A percentile compares a stretch with the other conserved stretches of the same genome.
phyloP scores from a whole-genome alignment of 2,113 vertebrate species.

The Spheniscus mendiculus region DNA sequence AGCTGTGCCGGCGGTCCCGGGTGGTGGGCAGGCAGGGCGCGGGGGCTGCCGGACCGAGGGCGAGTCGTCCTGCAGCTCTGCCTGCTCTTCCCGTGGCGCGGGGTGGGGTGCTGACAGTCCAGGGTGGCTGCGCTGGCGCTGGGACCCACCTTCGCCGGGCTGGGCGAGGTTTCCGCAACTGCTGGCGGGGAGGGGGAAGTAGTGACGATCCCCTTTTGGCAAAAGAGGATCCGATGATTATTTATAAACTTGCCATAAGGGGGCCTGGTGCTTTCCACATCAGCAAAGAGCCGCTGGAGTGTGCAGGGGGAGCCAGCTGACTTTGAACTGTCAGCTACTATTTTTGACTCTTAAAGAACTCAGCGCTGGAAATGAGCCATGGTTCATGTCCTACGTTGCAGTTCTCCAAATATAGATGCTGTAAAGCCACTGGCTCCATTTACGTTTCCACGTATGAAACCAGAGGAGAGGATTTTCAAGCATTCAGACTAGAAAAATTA shows the following conservation, averaged over 20 bases:
- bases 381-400: accelerated
- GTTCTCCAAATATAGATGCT: not conserved
- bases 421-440: not conserved
- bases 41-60: accelerated
- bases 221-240: not conserved
- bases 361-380: not conserved
- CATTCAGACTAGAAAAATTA: not conserved
- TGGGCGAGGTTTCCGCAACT: not conserved
- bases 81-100: accelerated
- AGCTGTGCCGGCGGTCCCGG: not conserved
- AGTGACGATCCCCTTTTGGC: not conserved
- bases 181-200: not conserved
- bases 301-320: not conserved
- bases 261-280: not conserved
- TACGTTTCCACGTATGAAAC: not conserved
- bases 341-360: constrained; percentile 20
- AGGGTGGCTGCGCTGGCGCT: not conserved
- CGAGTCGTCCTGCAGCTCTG: not conserved
- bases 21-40: accelerated
- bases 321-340: not conserved
- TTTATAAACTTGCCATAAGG: not conserved
- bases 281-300: not conserved
- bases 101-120: not conserved
- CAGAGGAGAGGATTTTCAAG: not conserved
- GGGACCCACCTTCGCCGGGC: not conserved